phyloP scores from a whole-genome alignment of 2,888 invertebrate species.

The Rhorus exstirpatorius region DNA sequence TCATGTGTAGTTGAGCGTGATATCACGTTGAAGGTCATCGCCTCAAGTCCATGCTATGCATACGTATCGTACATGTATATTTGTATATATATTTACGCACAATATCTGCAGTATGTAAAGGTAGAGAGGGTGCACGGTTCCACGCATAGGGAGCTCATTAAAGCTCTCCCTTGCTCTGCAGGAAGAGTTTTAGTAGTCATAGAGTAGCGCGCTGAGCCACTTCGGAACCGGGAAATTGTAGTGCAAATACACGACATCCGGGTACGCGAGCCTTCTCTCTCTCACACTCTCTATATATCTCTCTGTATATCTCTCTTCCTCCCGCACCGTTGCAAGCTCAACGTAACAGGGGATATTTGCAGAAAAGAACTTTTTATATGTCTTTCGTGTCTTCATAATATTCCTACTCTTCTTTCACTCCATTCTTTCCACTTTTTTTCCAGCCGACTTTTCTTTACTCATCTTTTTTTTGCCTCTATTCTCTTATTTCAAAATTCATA shows the following conservation, averaged over 20 bases:
- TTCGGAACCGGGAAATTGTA: slow-evolving; percentile 70
- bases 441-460: slow-evolving; percentile 33
- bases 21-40: no score
- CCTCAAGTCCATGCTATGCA: slow-evolving; percentile 38
- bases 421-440: slow-evolving; percentile 45
- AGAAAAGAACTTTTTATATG: slow-evolving; percentile 55
- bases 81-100: slow-evolving; percentile 14
- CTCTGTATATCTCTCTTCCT: slow-evolving; percentile 36
- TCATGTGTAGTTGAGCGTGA: no score
- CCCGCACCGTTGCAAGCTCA: slow-evolving; percentile 43
- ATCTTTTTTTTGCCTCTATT: slow-evolving; percentile 9
- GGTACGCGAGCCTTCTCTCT: slow-evolving; percentile 51
- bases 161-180: slow-evolving; percentile 62
- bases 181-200: slow-evolving; percentile 67
- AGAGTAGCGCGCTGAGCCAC: slow-evolving; percentile 63
- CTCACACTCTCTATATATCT: slow-evolving; percentile 22
- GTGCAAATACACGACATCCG: slow-evolving; percentile 69
- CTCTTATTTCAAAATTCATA: slow-evolving; percentile 10
- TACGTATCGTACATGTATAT: slow-evolving; percentile 4
- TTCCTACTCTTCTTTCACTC: slow-evolving; percentile 25
- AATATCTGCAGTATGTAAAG: slow-evolving; percentile 33
- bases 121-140: slow-evolving; percentile 62
- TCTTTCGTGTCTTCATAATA: slow-evolving; percentile 34
- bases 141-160: slow-evolving; percentile 69
- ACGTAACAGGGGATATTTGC: slow-evolving; percentile 51